Conservation (phyloP, 2,888 invertebrate genomes). For the Plagodis pulveraria region DNA sequence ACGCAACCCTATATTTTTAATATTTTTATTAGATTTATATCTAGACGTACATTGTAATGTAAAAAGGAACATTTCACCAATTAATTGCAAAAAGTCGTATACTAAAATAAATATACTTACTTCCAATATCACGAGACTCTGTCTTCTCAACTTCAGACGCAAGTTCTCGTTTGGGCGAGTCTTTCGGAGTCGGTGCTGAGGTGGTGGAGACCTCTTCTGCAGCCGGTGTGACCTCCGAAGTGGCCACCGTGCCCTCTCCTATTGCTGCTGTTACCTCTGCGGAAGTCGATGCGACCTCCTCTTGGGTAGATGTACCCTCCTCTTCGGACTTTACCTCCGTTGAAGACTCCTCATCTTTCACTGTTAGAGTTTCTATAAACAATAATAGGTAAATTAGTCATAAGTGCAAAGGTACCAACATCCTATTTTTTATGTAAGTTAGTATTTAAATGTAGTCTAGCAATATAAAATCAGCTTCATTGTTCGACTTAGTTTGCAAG, state of each 20-base stretch:
- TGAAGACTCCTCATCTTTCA: background rate
- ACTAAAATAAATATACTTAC: conserved; percentile 43
- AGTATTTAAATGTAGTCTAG: no score
- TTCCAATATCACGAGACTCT: conserved; percentile 49
- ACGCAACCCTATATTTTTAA: no score
- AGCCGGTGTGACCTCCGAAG: background rate
- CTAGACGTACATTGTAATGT: no score
- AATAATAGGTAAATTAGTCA: background rate
- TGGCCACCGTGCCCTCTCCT: no score
- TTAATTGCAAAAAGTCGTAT: no score
- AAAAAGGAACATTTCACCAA: no score
- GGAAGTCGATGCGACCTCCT: background rate
- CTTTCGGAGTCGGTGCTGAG: background rate
- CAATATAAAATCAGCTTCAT: no score
- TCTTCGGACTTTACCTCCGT: background rate
- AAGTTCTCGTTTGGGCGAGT: background rate
- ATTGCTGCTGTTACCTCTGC: background rate
- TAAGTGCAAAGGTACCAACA: no score
- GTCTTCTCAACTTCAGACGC: conserved; percentile 13
- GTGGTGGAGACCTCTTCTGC: background rate
- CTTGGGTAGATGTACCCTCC: background rate
- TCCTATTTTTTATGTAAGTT: no score
- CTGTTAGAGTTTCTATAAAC: background rate
- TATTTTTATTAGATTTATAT: no score
- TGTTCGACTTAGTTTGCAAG: no score